phyloP scores from a whole-genome alignment of 2,797 vertebrate species.

The Onychomys leucogaster region DNA sequence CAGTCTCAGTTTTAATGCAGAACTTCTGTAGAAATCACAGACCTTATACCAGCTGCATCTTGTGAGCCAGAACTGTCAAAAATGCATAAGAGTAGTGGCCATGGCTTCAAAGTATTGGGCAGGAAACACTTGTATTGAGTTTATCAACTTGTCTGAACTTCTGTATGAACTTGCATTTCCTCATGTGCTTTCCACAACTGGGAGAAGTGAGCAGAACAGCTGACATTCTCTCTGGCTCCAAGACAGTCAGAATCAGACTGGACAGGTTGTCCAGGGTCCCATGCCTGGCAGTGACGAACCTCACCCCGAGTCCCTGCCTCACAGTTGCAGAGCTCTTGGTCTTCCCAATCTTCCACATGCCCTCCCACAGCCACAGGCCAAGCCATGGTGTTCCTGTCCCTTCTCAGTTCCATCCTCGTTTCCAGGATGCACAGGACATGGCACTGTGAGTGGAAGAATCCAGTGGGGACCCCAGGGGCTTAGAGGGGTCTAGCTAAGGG shows the following conservation, averaged over 20 bases:
- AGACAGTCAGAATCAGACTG: neutral
- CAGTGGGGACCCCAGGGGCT: rapidly evolving
- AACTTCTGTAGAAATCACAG: neutral
- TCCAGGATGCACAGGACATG: neutral
- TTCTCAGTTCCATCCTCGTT: neutral
- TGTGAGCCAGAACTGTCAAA: neutral
- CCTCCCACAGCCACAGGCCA: neutral
- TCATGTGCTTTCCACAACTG: neutral
- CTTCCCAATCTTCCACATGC: rapidly evolving
- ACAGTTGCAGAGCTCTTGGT: rapidly evolving
- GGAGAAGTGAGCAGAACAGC: neutral
- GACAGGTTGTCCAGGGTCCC: neutral
- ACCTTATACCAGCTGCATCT: neutral
- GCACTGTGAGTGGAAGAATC: neutral
- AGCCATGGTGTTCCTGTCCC: neutral
- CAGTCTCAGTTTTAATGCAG: neutral
- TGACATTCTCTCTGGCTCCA: neutral
- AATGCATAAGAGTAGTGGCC: neutral
- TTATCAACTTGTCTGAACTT: neutral
- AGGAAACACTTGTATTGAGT: neutral
- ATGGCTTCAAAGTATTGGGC: neutral
- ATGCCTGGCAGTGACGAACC: neutral
- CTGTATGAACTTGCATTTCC: neutral
- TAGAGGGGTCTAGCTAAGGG: neutral
- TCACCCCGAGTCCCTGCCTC: neutral